Evolutionary conservation across 2,113 vertebrate species (phyloP), one percentile per base, ranked within the genome.

Genomic region (Lasiurus borealis): DNA sequence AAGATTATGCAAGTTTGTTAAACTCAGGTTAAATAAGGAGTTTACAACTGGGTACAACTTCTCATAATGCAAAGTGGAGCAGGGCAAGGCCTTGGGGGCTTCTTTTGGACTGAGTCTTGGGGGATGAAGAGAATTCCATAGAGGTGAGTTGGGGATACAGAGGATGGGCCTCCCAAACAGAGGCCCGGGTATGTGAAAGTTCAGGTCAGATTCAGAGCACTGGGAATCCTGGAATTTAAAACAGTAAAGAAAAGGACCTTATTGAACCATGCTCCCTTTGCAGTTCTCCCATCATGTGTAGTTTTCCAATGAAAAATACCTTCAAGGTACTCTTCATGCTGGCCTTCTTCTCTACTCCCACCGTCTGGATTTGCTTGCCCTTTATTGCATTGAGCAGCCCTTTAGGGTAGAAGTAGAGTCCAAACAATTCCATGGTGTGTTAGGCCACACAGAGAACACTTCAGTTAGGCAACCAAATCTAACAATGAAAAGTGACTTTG

Each of bases 401-500:
- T 82, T 88, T 93, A 80, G 95, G 50, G 83, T 93, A 72, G 96
- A 44, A 82, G 64, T 87, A 86, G 23, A 92, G 87, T 90, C 66
- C 1, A 27, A 59, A 81, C 62, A 78, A 69, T 94, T 94, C 66
- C 68, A 34, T 12, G 29, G 54, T 57, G 31, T 31, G 68, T 69
- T 72, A 88, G 84, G 94, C 34, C 31, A 59, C 1, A 19, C 66
- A 94, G 86, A 83, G 50, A 89, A 95, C 27, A 6, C 27, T 52
- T 97, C 29, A 75, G 54, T 57, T 73, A 34, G 50, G 40, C 6
- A 94, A 73, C 50, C 34, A 76, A 88, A 88, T 85, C 52, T 59
- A n/a, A 0, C 50, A 75, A 69, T 92, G 77, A 96, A 97, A 96
- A 96, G 81, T 87, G 27, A 91, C 89, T 85, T 93, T 71, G 44